Conservation (phyloP, 64 coral and sea anemone genomes). For the Acropora yongei region DNA sequence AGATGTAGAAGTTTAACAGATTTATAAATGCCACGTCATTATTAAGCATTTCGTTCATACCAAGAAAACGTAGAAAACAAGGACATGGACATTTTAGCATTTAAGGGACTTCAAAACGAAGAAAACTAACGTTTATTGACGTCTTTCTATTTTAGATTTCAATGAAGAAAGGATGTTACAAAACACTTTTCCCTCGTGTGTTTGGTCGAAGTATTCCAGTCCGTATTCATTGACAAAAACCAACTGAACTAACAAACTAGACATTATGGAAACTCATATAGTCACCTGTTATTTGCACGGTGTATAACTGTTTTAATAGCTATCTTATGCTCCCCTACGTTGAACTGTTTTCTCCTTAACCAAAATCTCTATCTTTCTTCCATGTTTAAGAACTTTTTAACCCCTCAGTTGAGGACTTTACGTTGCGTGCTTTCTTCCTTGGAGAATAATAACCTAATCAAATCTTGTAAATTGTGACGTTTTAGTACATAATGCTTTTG, state of each 20-base stretch:
- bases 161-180: too few species aligned
- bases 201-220: background rate
- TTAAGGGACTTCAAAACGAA: too few species aligned
- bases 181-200: background rate
- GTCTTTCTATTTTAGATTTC: too few species aligned
- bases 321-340: background rate
- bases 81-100: too few species aligned
- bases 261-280: background rate
- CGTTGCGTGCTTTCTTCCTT: background rate
- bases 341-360: background rate
- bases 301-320: slow-evolving; percentile 20
- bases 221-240: background rate
- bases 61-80: too few species aligned
- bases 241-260: background rate
- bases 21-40: too few species aligned
- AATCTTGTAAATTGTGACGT: background rate
- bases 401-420: background rate
- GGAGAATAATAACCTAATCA: background rate
- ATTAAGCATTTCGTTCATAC: too few species aligned
- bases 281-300: background rate
- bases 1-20: too few species aligned
- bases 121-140: too few species aligned
- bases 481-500: background rate
- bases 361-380: background rate
- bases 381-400: background rate